phyloP scores from a whole-genome alignment of 2,888 invertebrate species.

The Drosophila lutescens region DNA sequence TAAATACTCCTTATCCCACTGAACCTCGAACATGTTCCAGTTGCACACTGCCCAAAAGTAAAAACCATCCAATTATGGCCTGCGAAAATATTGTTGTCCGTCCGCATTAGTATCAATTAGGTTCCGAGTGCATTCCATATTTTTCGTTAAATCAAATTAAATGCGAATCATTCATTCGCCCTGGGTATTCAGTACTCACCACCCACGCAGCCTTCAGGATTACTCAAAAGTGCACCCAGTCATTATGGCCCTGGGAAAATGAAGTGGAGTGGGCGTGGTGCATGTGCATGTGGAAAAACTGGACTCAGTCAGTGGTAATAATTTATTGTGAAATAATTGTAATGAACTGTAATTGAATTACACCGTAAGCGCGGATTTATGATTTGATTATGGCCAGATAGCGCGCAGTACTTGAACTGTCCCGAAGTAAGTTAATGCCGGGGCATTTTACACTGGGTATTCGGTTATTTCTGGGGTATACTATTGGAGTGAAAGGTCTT shows the following conservation, averaged over 20 bases:
- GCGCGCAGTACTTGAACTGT: not conserved
- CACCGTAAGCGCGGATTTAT: not conserved
- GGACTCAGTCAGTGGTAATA: constrained; percentile 9
- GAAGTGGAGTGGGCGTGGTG: not conserved
- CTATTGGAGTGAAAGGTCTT: too few species aligned
- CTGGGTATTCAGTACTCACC: too few species aligned
- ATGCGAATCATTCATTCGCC: constrained; percentile 1
- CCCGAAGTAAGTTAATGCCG: not conserved
- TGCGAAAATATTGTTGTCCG: constrained; percentile 12
- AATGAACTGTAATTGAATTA: constrained; percentile 8
- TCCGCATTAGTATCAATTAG: constrained; percentile 8
- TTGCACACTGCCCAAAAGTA: not conserved
- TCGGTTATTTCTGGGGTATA: not conserved
- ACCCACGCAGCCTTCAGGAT: too few species aligned
- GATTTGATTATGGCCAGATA: constrained; percentile 4
- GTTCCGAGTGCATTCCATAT: not conserved
- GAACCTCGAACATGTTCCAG: too few species aligned
- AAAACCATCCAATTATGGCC: constrained; percentile 5
- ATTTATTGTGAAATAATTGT: constrained; percentile 11
- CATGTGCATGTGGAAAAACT: not conserved
- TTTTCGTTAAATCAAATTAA: constrained; percentile 12
- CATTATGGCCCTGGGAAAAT: not conserved
- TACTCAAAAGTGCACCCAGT: not conserved
- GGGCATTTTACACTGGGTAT: not conserved
- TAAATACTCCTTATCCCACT: not conserved